These are phyloP conservation scores for Noctua janthina DNA, from an alignment of 2,888 invertebrate genomes.

Conservation along the genomic window DNA sequence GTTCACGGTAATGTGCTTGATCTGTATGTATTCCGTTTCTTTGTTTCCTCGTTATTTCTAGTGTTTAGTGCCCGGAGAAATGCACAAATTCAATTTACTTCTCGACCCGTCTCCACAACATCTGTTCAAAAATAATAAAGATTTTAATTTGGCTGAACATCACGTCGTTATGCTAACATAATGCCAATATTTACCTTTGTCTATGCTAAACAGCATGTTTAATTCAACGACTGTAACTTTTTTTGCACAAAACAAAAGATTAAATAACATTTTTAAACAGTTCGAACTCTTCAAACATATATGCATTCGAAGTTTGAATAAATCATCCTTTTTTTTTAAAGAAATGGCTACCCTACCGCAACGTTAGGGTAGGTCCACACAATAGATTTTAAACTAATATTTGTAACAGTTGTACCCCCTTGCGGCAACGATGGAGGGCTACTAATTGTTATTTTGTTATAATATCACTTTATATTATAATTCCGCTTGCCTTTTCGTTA, in stretches of 20 bases:
- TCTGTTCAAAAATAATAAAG: background rate
- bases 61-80: background rate
- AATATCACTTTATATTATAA: slow-evolving; percentile 60
- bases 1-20: background rate
- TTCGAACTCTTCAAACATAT: slow-evolving; percentile 6
- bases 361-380: slow-evolving; percentile 70
- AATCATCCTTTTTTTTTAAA: slow-evolving; percentile 16
- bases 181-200: slow-evolving; percentile 6
- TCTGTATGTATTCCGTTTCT: background rate
- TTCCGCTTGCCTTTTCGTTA: slow-evolving; percentile 71
- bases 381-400: slow-evolving; percentile 68
- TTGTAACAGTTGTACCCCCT: slow-evolving; percentile 58
- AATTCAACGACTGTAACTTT: background rate
- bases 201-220: background rate
- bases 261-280: slow-evolving; percentile 32
- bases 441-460: slow-evolving; percentile 78
- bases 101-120: background rate
- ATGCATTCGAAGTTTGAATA: slow-evolving; percentile 39
- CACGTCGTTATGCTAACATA: background rate
- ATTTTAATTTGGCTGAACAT: background rate
- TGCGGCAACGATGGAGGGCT: slow-evolving; percentile 66
- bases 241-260: slow-evolving; percentile 28
- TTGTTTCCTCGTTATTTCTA: background rate
- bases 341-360: slow-evolving; percentile 43
- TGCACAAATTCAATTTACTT: background rate